Base-by-base conservation (phyloP, 2,113 vertebrate genomes). In the Agapornis roseicollis region DNA sequence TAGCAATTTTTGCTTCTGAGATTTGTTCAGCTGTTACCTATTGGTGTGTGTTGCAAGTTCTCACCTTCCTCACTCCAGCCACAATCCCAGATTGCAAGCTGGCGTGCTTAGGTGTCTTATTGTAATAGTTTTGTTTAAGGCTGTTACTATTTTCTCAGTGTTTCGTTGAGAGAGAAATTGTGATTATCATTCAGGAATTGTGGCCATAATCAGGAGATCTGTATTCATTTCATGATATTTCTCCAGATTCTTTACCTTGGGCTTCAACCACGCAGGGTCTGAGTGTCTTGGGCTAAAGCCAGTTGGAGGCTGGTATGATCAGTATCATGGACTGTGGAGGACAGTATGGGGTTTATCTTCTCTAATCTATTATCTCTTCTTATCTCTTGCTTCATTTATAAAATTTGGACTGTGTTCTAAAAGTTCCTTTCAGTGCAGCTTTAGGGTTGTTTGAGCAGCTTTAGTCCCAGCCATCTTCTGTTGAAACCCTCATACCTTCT, bases 351-450 rank as follows among this genome's bases (percentile, higher is more conserved):
- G 35, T 65, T 91, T 93, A 68, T 90, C 55, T 88, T 60, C 63
- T 85, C 39, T 78, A 47, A 83, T 96, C 81, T 93, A 23, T 65
- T 94, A 91, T 88, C 79, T 96, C 31, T 35, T 88, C 42, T 58
- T 90, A 84, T 64, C 56, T 92, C 77, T 93, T 89, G 64, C 69
- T 94, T 95, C 16, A 85, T 88, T 80, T 90, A 78, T 74, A 88
- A 94, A 88, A 89, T 28, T 27, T 14, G 11, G 33, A 39, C 47
- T 70, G 25, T 96, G 63, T 83, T 2, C 7, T 81, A 78, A 39
- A 95, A 64, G 50, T 90, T 90, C 35, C 50, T 78, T 81, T 94
- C 83, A 81, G 27, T 14, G 50, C 84, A 33, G 22, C 50, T 80
- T 85, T 64, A 47, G 65, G 56, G 47, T 86, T 90, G 61, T 71